These are phyloP conservation scores for Tipula vernalis DNA, from an alignment of 2,888 invertebrate genomes.

Conservation along the genomic window DNA sequence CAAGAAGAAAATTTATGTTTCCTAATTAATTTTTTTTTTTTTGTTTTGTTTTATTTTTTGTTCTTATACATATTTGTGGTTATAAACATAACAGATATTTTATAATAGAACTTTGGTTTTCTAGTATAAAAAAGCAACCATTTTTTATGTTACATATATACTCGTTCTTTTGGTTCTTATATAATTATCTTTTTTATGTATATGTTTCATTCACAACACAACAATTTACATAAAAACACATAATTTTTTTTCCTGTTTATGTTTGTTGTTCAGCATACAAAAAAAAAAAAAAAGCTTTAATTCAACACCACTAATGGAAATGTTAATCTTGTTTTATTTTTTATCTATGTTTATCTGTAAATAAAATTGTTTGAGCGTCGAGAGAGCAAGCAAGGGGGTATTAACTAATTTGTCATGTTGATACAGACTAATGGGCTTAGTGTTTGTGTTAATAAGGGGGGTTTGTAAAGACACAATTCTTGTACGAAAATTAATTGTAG, in stretches of 20 bases:
- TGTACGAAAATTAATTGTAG: neutral
- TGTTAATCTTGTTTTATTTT: neutral
- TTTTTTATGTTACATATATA: neutral
- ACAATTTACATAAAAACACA: slow-evolving; percentile 4
- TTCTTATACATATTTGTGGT: neutral
- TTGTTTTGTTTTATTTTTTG: neutral
- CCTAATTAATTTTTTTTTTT: neutral
- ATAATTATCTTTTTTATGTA: neutral
- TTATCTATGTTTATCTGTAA: neutral
- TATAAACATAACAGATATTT: neutral
- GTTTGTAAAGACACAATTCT: neutral
- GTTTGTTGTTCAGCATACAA: neutral
- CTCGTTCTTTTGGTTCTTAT: neutral
- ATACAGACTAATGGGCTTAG: neutral
- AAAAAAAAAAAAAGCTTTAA: neutral
- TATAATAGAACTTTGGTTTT: neutral
- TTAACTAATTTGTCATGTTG: neutral
- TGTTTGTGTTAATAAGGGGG: neutral
- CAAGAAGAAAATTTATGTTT: neutral
- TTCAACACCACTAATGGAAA: neutral
- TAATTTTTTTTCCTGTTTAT: neutral
- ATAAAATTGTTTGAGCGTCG: neutral
- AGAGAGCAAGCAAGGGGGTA: neutral
- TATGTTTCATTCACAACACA: slow-evolving; percentile 4
- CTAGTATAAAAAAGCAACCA: neutral